Evolutionary conservation across 2,888 invertebrate genomes (phyloP).

Genomic region (Heliconius charithonia): DNA sequence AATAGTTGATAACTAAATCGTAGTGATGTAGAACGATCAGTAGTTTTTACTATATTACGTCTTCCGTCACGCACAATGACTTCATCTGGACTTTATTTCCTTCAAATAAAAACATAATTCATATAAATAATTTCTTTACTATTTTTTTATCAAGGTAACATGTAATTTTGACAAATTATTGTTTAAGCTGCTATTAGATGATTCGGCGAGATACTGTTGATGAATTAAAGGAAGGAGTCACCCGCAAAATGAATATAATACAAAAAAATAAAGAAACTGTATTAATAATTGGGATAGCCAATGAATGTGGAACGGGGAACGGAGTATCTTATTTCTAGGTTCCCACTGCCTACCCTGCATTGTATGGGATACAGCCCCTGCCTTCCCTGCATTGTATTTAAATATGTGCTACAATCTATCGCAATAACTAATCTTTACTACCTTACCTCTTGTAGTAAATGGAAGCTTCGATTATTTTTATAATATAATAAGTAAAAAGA

Average conservation of each 20-base stretch:
- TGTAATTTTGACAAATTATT: not conserved
- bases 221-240: no score
- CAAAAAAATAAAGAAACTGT: no score
- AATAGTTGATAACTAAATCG: slow-evolving; percentile 47
- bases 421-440: not conserved
- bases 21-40: slow-evolving; percentile 48
- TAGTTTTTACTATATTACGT: slow-evolving; percentile 49
- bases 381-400: no score
- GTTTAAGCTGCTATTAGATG: not conserved
- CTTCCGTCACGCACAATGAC: slow-evolving; percentile 50
- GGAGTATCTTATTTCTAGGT: no score
- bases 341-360: no score
- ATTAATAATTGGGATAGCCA: no score
- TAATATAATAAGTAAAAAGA: not conserved
- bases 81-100: slow-evolving; percentile 46
- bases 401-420: no score
- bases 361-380: no score
- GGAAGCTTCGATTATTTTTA: not conserved
- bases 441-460: no score
- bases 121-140: not conserved
- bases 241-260: no score
- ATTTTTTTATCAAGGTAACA: not conserved
- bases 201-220: not conserved
- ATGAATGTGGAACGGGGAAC: no score
- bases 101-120: slow-evolving; percentile 32